These are phyloP conservation scores for Brachypodius melanocephalos DNA, from an alignment of 2,113 vertebrate genomes.

Conservation along the genomic window DNA sequence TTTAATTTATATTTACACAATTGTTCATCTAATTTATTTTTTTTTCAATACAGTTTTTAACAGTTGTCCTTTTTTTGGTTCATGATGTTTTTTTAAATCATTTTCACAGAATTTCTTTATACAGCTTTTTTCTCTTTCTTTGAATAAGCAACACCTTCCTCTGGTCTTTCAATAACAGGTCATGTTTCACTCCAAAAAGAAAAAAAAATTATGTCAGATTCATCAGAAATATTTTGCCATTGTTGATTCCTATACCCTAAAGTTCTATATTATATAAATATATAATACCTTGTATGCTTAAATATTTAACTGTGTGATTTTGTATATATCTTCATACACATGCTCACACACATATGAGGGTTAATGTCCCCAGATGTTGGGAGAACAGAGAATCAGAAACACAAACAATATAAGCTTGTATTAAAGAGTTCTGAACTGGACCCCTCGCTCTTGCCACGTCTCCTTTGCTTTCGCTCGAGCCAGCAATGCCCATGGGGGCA, in stretches of 20 bases:
- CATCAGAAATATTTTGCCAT: conserved; percentile 82
- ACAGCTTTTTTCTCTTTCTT: conserved; percentile 65
- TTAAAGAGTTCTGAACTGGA: conserved; percentile 74
- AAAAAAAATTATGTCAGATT: conserved; percentile 68
- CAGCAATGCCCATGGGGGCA: rapidly evolving
- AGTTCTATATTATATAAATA: conserved; percentile 86
- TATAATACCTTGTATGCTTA: conserved; percentile 82
- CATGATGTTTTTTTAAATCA: conserved; percentile 64
- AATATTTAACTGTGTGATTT: conserved; percentile 73
- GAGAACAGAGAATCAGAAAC: conserved; percentile 63
- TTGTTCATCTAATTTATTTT: conserved; percentile 99
- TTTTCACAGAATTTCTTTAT: conserved; percentile 75
- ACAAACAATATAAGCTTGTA: conserved; percentile 69
- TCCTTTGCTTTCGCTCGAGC: conserved; percentile 44
- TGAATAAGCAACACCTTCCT: conserved; percentile 50
- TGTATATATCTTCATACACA: conserved; percentile 65
- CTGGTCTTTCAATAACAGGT: conserved; percentile 76
- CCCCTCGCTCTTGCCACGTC: background rate
- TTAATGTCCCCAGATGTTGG: conserved; percentile 61
- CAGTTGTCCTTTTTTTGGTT: conserved; percentile 79
- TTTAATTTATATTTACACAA: conserved; percentile 99
- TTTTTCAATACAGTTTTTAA: conserved; percentile 91
- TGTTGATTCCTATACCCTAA: conserved; percentile 82
- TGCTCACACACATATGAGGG: conserved; percentile 47
- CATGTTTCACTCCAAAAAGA: conserved; percentile 65